phyloP scores from a whole-genome alignment of 2,797 vertebrate genomes.

The Enteromius radiatus region DNA sequence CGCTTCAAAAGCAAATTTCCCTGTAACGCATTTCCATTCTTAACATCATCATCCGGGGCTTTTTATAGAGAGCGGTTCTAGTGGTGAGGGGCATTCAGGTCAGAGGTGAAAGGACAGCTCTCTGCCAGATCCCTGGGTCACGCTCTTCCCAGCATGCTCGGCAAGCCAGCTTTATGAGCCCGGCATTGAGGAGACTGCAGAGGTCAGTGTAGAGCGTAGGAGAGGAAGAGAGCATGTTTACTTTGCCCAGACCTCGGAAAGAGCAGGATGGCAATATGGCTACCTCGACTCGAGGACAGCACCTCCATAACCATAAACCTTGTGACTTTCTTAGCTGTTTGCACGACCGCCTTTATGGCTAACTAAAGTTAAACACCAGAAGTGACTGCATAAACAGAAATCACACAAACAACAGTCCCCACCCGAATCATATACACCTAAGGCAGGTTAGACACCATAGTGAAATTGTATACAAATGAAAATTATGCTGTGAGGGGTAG shows the following conservation, averaged over 20 bases:
- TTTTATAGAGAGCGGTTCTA: background rate
- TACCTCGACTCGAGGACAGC: too few relatives aligned
- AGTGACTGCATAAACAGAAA: background rate
- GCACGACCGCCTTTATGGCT: background rate
- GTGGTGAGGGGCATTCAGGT: slow-evolving; percentile 13
- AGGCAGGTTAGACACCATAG: background rate
- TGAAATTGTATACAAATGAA: background rate
- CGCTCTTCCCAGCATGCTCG: background rate
- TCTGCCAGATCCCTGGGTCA: background rate
- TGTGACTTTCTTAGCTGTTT: background rate
- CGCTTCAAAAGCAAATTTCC: background rate
- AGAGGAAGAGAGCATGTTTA: background rate
- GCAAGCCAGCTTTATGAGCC: background rate
- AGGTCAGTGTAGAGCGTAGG: background rate
- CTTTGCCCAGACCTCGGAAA: background rate
- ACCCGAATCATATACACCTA: background rate
- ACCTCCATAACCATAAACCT: background rate
- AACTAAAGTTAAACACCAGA: background rate
- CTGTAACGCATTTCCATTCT: background rate
- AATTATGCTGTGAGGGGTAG: background rate
- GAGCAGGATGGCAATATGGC: background rate
- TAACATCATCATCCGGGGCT: background rate
- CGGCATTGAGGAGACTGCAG: background rate
- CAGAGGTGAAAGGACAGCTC: slow-evolving; percentile 14
- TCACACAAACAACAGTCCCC: background rate